phyloP scores from a whole-genome alignment of 2,888 invertebrate species.

The Balanococcus diminutus region DNA sequence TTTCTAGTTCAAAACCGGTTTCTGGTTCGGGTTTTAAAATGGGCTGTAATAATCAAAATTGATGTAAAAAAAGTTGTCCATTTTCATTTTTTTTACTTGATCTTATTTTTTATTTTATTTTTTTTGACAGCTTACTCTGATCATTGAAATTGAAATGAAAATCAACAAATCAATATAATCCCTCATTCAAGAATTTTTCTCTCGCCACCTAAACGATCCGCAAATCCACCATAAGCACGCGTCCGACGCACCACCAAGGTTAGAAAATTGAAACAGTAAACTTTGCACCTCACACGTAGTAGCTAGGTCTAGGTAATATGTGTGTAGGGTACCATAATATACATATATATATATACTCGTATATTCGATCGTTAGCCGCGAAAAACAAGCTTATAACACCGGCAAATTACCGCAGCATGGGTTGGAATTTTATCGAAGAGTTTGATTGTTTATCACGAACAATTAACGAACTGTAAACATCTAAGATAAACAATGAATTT shows the following conservation, averaged over 20 bases:
- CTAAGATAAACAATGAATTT: slow-evolving; percentile 5
- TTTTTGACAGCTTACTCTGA: too few relatives aligned
- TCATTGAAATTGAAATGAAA: too few relatives aligned
- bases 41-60: too few relatives aligned
- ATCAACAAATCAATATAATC: too few relatives aligned
- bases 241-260: neutral
- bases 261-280: neutral
- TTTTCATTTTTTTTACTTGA: too few relatives aligned
- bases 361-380: neutral
- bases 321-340: too few relatives aligned
- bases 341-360: neutral
- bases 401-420: neutral
- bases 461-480: slow-evolving; percentile 5
- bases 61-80: too few relatives aligned
- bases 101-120: too few relatives aligned
- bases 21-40: too few relatives aligned
- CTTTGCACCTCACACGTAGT: neutral
- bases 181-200: too few relatives aligned
- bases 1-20: too few relatives aligned
- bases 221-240: neutral
- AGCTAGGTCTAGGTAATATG: too few relatives aligned
- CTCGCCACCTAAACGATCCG: neutral
- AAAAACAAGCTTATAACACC: neutral
- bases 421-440: neutral
- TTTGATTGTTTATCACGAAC: slow-evolving; percentile 11